Base-by-base conservation (phyloP, 2,797 vertebrate genomes). In the Poecile montanus region DNA sequence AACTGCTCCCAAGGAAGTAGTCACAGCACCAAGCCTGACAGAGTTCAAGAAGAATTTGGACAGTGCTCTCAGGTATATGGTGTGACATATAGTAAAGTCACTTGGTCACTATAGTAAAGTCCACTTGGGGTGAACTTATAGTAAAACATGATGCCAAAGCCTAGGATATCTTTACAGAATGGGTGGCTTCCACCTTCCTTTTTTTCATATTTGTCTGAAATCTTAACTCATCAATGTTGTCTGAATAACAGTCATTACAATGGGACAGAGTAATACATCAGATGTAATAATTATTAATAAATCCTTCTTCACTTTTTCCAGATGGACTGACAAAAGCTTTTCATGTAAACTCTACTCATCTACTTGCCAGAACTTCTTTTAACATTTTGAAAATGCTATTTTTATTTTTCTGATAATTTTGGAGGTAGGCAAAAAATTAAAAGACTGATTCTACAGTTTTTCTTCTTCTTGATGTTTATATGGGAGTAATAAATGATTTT, bases 41-140 rank as follows among this genome's bases (percentile, higher is more conserved):
- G 22, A 72, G 29, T 6, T 17, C 48, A 38, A 18, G 13, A 36
- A 30, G 27, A 7, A 16, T 47, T 62, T 38, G 17, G 22, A 18
- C 18, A 62, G 15, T 0, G 1, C 18, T 12, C 6, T 62, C 40
- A 38, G 27, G 11, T 30, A 32, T 29, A 38, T 3, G 10, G 15
- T 62, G 27, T 27, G 40, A 32, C 12, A 27, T 13, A 40, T 13
- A 40, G 38, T 40, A 40, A 40, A 40, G 38, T 40, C 38, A 40
- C 38, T 13, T 40, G 38, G 38, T 40, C 38, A 40, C 38, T 40
- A 40, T 40, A 40, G 38, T 40, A 40, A 40, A 40, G 38, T 40
- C 13, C 38, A 40, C 48, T 19, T n/a, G 48, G 29, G 40, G 4
- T 23, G 7, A 27, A 50, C 16, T 74, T 53, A 16, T 0, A 13